phyloP scores from a whole-genome alignment of 2,113 vertebrate genomes.

The Atrichornis clamosus region DNA sequence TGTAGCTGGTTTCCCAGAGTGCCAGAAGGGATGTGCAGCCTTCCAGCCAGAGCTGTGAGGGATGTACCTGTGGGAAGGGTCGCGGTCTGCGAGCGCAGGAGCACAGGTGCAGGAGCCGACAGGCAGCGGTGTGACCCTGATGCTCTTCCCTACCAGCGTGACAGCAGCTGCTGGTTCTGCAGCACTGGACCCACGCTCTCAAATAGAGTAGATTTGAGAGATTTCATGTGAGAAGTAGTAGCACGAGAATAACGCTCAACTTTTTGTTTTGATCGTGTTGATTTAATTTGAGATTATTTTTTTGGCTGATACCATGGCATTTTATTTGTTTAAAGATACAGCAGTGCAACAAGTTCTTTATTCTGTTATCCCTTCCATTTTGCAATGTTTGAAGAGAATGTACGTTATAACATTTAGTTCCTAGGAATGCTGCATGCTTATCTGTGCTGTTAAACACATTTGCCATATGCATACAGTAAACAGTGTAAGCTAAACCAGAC shows the following conservation, averaged over 20 bases:
- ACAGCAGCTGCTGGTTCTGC: neutral
- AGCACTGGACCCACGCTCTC: neutral
- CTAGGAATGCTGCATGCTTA: neutral
- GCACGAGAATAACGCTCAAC: neutral
- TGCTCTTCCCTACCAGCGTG: accelerated
- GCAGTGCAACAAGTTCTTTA: neutral
- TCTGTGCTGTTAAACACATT: neutral
- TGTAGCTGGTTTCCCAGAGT: neutral
- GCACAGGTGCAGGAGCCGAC: accelerated
- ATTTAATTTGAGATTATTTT: neutral
- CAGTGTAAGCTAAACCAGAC: neutral
- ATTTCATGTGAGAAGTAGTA: neutral
- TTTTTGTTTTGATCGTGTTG: neutral
- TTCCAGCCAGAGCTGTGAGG: accelerated
- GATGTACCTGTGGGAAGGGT: neutral
- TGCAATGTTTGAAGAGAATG: neutral
- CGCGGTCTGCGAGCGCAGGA: accelerated
- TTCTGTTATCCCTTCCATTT: neutral
- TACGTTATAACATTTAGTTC: neutral
- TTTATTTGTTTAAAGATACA: neutral
- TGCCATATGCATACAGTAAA: neutral
- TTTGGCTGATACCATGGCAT: neutral
- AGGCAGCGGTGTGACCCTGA: neutral
- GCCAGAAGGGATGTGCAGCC: neutral
- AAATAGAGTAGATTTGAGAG: neutral